Evolutionary conservation across 2,113 vertebrate species (phyloP).

Genomic region (Psittacula cyanocephala): DNA sequence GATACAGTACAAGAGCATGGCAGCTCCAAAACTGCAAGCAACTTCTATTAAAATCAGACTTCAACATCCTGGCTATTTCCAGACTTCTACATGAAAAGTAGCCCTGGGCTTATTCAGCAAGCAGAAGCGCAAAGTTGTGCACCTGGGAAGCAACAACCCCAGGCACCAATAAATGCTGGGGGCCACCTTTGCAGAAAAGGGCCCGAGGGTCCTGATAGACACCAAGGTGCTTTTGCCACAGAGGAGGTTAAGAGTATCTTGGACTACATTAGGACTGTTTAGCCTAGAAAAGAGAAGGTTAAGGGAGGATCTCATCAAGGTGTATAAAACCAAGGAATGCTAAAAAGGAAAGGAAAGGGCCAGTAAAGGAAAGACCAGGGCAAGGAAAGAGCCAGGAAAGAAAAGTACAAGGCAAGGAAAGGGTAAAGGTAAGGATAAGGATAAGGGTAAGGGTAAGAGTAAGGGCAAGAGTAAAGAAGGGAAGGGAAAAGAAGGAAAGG

Average conservation of each 20-base stretch:
- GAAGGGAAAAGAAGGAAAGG: too few relatives aligned
- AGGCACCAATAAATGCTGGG: background rate
- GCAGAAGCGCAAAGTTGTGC: background rate
- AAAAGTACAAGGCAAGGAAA: too few relatives aligned
- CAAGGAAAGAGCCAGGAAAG: too few relatives aligned
- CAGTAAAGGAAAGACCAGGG: too few relatives aligned
- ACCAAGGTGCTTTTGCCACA: too few relatives aligned
- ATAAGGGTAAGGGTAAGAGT: too few relatives aligned
- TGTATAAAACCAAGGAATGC: background rate
- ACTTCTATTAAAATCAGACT: background rate
- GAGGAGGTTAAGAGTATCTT: background rate
- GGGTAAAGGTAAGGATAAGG: too few relatives aligned
- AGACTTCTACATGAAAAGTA: background rate
- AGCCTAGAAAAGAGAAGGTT: background rate
- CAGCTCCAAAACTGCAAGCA: background rate
- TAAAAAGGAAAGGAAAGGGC: background rate
- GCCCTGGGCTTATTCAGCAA: background rate
- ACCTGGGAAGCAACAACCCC: background rate
- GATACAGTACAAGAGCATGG: background rate
- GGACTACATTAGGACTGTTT: background rate
- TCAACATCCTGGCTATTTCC: background rate
- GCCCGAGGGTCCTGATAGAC: too few relatives aligned
- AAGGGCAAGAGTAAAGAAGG: too few relatives aligned
- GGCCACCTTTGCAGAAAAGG: too few relatives aligned
- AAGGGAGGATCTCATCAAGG: background rate